phyloP scores from a whole-genome alignment of 2,888 invertebrate genomes.

The Craniophora ligustri region DNA sequence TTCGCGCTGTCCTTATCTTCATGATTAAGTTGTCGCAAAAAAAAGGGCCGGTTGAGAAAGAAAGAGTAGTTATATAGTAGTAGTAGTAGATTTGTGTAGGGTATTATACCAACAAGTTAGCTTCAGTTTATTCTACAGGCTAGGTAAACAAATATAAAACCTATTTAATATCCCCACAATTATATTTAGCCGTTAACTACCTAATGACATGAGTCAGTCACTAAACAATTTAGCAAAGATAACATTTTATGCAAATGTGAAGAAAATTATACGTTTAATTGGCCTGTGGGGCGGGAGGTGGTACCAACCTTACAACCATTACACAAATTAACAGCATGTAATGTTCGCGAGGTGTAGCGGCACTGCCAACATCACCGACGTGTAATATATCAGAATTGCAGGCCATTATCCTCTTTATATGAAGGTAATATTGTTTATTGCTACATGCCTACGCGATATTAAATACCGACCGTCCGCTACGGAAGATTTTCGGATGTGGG shows the following conservation, averaged over 20 bases:
- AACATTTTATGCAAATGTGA: slow-evolving; percentile 52
- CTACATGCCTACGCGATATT: slow-evolving; percentile 43
- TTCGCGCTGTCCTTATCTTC: no score
- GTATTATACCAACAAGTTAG: no score
- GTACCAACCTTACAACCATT: slow-evolving; percentile 54
- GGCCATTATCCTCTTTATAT: slow-evolving; percentile 52
- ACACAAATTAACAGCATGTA: slow-evolving; percentile 64
- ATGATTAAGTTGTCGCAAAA: no score
- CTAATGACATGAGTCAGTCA: slow-evolving; percentile 17
- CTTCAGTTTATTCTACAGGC: not conserved
- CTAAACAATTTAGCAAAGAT: slow-evolving; percentile 33
- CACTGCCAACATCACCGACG: slow-evolving; percentile 52
- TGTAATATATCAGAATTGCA: slow-evolving; percentile 54
- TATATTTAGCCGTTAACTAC: no score
- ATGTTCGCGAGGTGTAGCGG: slow-evolving; percentile 46
- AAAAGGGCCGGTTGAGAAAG: no score
- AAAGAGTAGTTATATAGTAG: no score
- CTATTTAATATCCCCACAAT: not conserved
- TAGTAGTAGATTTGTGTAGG: no score
- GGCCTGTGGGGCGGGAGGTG: slow-evolving; percentile 26
- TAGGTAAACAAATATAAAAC: no score
- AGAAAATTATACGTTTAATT: slow-evolving; percentile 46
- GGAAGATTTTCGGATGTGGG: slow-evolving; percentile 19
- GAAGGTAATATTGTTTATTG: slow-evolving; percentile 54
- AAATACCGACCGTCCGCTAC: slow-evolving; percentile 29